Evolutionary conservation across 1,140 invertebrate genomes (phyloP).

Genomic region (Acyrthosiphon pisum): DNA sequence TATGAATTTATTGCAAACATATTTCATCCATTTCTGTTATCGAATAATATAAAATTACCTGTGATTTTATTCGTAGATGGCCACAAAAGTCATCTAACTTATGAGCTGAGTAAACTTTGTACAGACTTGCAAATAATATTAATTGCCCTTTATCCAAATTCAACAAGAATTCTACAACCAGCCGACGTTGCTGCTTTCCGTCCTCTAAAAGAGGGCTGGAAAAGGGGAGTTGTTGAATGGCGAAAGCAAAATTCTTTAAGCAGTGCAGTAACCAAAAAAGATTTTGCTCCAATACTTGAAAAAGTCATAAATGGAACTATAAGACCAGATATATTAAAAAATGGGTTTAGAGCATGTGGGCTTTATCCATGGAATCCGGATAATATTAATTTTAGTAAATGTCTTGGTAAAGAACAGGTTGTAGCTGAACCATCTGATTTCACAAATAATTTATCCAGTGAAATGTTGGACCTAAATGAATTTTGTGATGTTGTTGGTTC

Average conservation of each 20-base stretch:
- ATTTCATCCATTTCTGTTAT: too few relatives aligned
- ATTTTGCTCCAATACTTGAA: neutral
- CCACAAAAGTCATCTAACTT: too few relatives aligned
- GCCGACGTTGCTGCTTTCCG: neutral
- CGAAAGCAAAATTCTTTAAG: neutral
- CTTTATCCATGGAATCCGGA: neutral
- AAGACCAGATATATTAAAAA: neutral
- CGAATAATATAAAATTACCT: too few relatives aligned
- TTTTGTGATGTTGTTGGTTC: too few relatives aligned
- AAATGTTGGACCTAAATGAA: too few relatives aligned
- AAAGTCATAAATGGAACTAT: neutral
- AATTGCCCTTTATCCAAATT: neutral
- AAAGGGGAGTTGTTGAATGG: neutral
- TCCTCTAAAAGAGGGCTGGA: neutral
- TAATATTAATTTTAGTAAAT: neutral
- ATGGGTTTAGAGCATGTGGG: neutral
- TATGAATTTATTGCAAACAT: too few relatives aligned
- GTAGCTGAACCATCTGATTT: too few relatives aligned
- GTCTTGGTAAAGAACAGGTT: neutral
- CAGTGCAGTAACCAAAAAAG: too few relatives aligned
- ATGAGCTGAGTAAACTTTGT: too few relatives aligned
- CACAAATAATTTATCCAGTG: too few relatives aligned
- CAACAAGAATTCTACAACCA: neutral
- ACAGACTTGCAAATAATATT: too few relatives aligned
- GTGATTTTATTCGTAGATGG: too few relatives aligned